Conservation (phyloP, 2,888 invertebrate species). For the Chloromyia formosa region DNA sequence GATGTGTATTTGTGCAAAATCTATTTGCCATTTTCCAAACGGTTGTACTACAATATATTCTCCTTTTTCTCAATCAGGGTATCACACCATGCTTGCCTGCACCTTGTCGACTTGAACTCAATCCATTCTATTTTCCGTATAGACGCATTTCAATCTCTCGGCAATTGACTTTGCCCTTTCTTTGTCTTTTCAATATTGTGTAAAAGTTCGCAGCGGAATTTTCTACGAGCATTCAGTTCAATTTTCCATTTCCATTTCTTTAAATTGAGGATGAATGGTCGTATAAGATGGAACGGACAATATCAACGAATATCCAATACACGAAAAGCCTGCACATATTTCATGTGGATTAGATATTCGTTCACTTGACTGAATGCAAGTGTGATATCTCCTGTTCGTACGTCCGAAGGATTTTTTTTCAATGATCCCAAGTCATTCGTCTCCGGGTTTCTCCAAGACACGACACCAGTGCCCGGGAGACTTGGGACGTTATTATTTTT, state of each 20-base stretch:
- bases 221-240: background rate
- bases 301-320: background rate
- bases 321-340: conserved; percentile 12
- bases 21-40: conserved; percentile 26
- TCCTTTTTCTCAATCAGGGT: background rate
- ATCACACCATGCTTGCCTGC: background rate
- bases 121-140: conserved; percentile 36
- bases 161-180: conserved; percentile 22
- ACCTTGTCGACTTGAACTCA: background rate
- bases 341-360: conserved; percentile 33
- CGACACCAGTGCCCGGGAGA: background rate
- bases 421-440: background rate
- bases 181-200: conserved; percentile 17
- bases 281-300: background rate
- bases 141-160: conserved; percentile 38
- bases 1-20: background rate
- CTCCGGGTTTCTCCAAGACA: background rate
- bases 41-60: too few relatives aligned
- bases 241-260: background rate
- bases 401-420: conserved; percentile 3
- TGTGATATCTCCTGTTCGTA: conserved; percentile 26
- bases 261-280: background rate
- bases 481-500: background rate
- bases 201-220: background rate
- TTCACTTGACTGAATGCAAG: conserved; percentile 31